phyloP scores from a whole-genome alignment of 1,140 invertebrate species.

The Ganaspis sp. region DNA sequence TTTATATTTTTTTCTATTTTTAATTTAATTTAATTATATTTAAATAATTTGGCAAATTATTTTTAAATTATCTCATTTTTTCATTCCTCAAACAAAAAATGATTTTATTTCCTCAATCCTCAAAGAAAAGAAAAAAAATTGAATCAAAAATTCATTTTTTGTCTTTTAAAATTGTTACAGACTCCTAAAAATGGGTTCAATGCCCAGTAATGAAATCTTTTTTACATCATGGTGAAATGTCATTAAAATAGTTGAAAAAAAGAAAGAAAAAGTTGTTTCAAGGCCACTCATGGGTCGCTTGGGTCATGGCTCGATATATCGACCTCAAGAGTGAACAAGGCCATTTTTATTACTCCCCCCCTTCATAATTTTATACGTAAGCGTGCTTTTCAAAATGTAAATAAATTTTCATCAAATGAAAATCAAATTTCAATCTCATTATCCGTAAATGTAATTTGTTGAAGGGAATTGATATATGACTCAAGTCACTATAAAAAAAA shows the following conservation, averaged over 20 bases:
- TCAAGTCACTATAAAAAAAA: no score
- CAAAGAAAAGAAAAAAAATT: no score
- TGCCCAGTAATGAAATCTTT: background rate
- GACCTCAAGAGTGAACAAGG: background rate
- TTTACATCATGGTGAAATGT: background rate
- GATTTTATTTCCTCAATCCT: no score
- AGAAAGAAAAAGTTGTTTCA: background rate
- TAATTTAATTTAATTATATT: no score
- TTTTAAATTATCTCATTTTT: no score
- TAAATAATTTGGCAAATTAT: no score
- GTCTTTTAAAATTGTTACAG: no score
- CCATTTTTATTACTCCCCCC: background rate
- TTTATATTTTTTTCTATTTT: no score
- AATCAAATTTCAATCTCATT: background rate
- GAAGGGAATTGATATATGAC: no score
- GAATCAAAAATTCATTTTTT: no score
- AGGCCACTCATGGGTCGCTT: background rate
- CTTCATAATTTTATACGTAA: background rate
- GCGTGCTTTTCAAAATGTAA: background rate
- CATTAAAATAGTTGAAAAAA: background rate
- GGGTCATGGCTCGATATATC: constrained; percentile 18
- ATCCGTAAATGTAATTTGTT: background rate
- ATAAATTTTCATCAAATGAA: background rate
- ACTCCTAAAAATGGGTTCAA: background rate
- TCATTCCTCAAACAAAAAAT: no score